Evolutionary conservation across 2,888 invertebrate species (phyloP).

Genomic region (Choristoneura rosaceana): DNA sequence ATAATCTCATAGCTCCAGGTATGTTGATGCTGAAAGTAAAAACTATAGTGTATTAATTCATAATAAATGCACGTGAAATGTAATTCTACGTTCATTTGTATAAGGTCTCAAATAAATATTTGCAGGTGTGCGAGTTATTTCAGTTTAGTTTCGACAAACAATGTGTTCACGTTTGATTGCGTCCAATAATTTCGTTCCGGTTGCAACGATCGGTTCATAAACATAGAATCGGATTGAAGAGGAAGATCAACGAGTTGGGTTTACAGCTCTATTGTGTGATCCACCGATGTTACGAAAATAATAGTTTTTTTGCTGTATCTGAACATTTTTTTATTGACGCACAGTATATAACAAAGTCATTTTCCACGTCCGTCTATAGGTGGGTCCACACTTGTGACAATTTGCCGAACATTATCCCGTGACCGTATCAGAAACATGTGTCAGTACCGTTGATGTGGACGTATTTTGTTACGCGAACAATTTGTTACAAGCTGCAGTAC

Average conservation of each 20-base stretch:
- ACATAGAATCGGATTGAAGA: background rate
- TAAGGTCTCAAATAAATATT: conserved; percentile 1
- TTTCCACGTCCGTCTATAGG: too few species aligned
- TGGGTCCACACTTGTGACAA: too few species aligned
- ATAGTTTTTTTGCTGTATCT: background rate
- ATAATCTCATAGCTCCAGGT: background rate
- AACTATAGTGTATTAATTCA: background rate
- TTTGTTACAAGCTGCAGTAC: too few species aligned
- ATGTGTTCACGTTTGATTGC: conserved; percentile 37
- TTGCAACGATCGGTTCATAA: conserved; percentile 4
- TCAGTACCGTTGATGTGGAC: too few species aligned
- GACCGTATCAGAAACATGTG: too few species aligned
- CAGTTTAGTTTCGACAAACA: background rate
- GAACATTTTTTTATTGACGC: too few species aligned
- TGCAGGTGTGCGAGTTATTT: background rate
- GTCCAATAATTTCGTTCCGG: conserved; percentile 34
- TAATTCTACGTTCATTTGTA: background rate
- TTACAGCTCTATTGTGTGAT: background rate
- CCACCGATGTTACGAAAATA: background rate
- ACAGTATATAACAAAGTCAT: too few species aligned
- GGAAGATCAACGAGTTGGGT: background rate
- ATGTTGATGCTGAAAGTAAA: background rate
- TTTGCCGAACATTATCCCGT: too few species aligned
- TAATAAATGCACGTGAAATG: background rate
- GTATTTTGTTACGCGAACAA: too few species aligned